Conservation (phyloP, 2,888 invertebrate genomes). For the Portevinia maculata region DNA sequence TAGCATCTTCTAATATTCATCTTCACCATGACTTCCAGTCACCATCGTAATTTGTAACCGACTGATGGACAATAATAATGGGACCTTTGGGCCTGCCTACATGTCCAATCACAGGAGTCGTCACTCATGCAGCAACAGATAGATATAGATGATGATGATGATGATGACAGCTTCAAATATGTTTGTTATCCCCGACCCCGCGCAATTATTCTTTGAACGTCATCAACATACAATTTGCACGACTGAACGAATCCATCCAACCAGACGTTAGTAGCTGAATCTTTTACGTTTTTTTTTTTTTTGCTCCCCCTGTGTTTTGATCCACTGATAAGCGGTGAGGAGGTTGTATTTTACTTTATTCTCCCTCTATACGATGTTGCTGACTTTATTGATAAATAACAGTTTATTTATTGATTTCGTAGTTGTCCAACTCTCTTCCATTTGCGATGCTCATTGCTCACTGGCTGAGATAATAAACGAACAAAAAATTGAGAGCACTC, state of each 20-base stretch:
- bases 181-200: slow-evolving; percentile 25
- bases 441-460: slow-evolving; percentile 28
- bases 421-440: slow-evolving; percentile 20
- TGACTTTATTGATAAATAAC: slow-evolving; percentile 26
- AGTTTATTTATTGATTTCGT: slow-evolving; percentile 50
- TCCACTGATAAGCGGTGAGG: slow-evolving; percentile 36
- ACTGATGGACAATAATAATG: slow-evolving; percentile 52
- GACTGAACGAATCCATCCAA: neutral
- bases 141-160: slow-evolving; percentile 1
- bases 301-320: too few species aligned
- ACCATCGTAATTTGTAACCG: slow-evolving; percentile 40
- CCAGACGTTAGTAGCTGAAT: neutral
- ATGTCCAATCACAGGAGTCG: slow-evolving; percentile 6
- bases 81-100: slow-evolving; percentile 15
- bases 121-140: slow-evolving; percentile 1
- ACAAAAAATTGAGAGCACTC: slow-evolving; percentile 35
- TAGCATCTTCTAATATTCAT: neutral
- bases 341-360: slow-evolving; percentile 19
- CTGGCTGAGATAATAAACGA: slow-evolving; percentile 13
- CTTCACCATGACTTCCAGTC: neutral
- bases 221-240: neutral
- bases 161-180: slow-evolving; percentile 1
- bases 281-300: slow-evolving; percentile 1
- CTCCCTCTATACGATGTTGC: slow-evolving; percentile 4
- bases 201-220: neutral